A percentile compares a stretch with the other conserved stretches of the same genome.
These are phyloP conservation scores for Epizoanthus scotinus DNA, from an alignment of 92 coral and sea anemone species.

Conservation along the genomic window DNA sequence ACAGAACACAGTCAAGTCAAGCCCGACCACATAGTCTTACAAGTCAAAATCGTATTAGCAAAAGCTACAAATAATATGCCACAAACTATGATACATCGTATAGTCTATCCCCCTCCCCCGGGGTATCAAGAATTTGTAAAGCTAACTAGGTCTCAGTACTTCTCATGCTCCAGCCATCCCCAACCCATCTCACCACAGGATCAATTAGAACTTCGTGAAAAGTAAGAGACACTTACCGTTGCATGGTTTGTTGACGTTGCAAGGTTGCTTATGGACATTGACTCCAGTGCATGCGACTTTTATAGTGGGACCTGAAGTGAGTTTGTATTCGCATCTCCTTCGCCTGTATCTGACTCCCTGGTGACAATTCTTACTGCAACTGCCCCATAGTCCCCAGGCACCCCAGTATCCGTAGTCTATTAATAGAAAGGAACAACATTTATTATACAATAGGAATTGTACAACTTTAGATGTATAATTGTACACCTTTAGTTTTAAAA, in stretches of 20 bases:
- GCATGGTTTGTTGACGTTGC: slow-evolving; percentile 31
- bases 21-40: too few relatives aligned
- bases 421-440: not conserved
- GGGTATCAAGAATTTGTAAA: too few relatives aligned
- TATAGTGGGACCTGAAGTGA: not conserved
- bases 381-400: slow-evolving; percentile 24
- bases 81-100: too few relatives aligned
- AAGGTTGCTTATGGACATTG: not conserved
- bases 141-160: too few relatives aligned
- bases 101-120: too few relatives aligned
- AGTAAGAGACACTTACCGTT: slow-evolving; percentile 4
- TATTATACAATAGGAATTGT: not conserved
- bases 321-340: slow-evolving; percentile 4
- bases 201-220: not conserved
- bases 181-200: too few relatives aligned
- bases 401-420: slow-evolving; percentile 31
- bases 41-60: too few relatives aligned
- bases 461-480: too few relatives aligned
- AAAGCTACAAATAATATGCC: too few relatives aligned
- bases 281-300: slow-evolving; percentile 16
- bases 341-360: slow-evolving; percentile 14
- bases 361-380: slow-evolving; percentile 28
- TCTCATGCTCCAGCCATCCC: too few relatives aligned
- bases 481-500: too few relatives aligned
- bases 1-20: too few relatives aligned